Base-by-base conservation (phyloP, 2,797 vertebrate species). In the Neomorphus geoffroyi region DNA sequence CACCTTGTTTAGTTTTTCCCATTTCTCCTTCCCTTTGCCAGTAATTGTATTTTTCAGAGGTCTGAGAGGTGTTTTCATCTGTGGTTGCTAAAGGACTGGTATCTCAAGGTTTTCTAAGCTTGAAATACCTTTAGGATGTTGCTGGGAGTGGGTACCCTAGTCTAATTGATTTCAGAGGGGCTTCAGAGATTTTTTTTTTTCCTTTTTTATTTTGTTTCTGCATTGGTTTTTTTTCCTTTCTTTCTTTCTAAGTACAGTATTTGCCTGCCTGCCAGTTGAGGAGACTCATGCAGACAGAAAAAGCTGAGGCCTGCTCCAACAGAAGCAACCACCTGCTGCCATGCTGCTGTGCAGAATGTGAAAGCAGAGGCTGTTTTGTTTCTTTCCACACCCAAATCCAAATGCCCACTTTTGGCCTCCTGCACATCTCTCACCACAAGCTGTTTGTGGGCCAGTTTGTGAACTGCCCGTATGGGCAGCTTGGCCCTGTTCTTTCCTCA, bases 401-500 rank as follows among this genome's bases (percentile, higher is more conserved):
- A 39, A 33, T 70, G 35, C 15, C n/a, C 0, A 0, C n/a, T 51
- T 30, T 2, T 8, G 4, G 33, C 70, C 78, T 58, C 77, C 45
- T 46, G 26, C 64, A 35, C 32, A 13, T 35, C 22, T 75, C 23
- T 37, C 4, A 10, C 27, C 22, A 2, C 23, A 24, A 33, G 10
- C 66, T 81, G 11, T 45, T 41, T 57, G 33, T 66, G 60, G 26
- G 35, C 65, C 18, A 7, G 18, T 39, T 58, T 69, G 28, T 73
- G 56, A 71, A 4, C 27, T 70, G 35, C 12, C 5, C 7, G 10
- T 45, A 9, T 7, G 11, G 33, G 51, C 30, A 41, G 35, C n/a
- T 66, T 1, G 4, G 21, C 35, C 35, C 28, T 58, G 19, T 51
- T 33, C 12, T 71, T 6, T 82, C 12, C 14, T 60, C 10, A 10